Base-by-base conservation (phyloP, 2,888 invertebrate species). In the Ptilodon capucinus region DNA sequence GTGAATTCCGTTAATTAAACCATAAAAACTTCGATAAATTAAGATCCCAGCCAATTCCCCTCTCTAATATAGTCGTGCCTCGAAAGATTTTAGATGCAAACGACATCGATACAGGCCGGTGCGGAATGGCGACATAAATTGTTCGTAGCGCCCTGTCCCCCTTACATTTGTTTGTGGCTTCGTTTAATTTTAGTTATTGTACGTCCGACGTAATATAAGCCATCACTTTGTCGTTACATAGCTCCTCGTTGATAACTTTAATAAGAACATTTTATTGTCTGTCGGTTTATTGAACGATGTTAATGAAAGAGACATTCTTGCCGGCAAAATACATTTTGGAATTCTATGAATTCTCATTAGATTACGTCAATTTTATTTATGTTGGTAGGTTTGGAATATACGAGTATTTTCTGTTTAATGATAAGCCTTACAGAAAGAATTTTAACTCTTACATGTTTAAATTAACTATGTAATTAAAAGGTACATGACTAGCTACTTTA, bases 1-100 rank as follows among this genome's bases (percentile, higher is more conserved):
- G 91, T 91, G 91, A 91, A 91, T 91, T 91, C 90, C 86, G 91
- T 91, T 91, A 91, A 91, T 91, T 91, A 91, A 91, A 91, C 91
- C 91, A 91, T 91, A 91, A 91, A 91, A 91, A 91, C 85, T 91
- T 91, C 91, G 83, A 91, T 91, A 91, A 91, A 91, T 91, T 91
- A 91, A 91, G 89, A 91, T 90, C 86, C 84, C 84, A 84, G 88
- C 87, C 91, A 81, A 88, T 91, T 90, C 88, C 88, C 90, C 87
- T 79, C 81, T 81, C 77, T 87, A 87, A 88, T 89, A 89, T 79
- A 85, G 84, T 80, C 81, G 72, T 72, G 74, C 71, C 76, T 83
- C 75, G 77, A 81, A 86, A 87, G 85, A 86, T 84, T 88, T 88
- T 81, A 84, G 87, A 88, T 89, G 91, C 90, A 91, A 91, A 91